phyloP scores from a whole-genome alignment of 2,888 invertebrate genomes.

The Phortica okadai region DNA sequence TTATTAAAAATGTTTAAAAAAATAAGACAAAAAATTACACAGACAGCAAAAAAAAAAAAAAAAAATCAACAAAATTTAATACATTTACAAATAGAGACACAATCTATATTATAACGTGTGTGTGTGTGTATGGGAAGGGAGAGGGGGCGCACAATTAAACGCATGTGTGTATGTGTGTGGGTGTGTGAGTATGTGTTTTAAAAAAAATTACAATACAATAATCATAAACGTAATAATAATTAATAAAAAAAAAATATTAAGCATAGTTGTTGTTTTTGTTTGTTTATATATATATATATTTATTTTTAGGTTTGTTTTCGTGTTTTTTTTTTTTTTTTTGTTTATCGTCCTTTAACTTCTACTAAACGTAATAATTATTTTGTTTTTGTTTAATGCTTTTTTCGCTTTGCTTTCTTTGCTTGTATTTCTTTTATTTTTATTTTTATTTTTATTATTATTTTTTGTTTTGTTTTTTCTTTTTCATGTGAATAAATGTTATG shows the following conservation, averaged over 20 bases:
- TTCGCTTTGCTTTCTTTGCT: not conserved
- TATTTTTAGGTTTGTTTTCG: not conserved
- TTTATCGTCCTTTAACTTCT: not conserved
- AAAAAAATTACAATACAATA: slow-evolving; percentile 4
- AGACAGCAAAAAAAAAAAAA: slow-evolving; percentile 66
- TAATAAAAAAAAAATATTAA: slow-evolving; percentile 25
- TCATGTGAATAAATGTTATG: not conserved
- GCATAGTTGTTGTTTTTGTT: slow-evolving; percentile 40
- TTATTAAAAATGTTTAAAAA: slow-evolving; percentile 70
- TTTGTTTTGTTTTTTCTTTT: not conserved
- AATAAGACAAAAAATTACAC: slow-evolving; percentile 62
- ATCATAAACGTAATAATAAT: slow-evolving; percentile 6
- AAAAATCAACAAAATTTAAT: slow-evolving; percentile 65
- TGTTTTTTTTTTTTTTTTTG: not conserved
- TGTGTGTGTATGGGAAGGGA: slow-evolving; percentile 21
- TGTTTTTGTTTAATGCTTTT: not conserved
- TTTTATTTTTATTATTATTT: not conserved
- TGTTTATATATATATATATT: slow-evolving; percentile 17
- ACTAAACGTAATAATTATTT: not conserved
- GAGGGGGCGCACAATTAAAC: not conserved
- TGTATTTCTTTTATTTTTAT: not conserved
- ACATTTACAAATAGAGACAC: slow-evolving; percentile 60
- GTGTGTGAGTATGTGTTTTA: not conserved
- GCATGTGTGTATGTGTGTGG: not conserved
- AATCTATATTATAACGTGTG: slow-evolving; percentile 17